Base-by-base conservation (phyloP, 2,888 invertebrate species). In the Toxonevra muliebris region DNA sequence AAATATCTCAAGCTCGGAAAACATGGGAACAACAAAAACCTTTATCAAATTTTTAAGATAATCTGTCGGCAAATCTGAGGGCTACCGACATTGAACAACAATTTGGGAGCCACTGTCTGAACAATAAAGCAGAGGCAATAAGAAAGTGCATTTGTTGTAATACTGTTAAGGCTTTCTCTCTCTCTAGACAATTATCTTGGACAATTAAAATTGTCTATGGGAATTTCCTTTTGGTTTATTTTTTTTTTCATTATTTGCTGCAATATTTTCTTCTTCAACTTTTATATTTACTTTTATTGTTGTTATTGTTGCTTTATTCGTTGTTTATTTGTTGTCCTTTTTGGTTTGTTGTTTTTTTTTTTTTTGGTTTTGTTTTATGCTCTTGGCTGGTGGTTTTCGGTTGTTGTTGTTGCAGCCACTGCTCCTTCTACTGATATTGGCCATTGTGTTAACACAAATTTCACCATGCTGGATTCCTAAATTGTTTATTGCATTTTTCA, bases 141-240 rank as follows among this genome's bases (percentile, higher is more conserved):
- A 30, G 30, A 30, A 30, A 40, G 40, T 2, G 13, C 20, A 10
- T 13, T 63, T 30, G 42, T 17, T 41, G 42, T 58, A 42, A 20
- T 19, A 57, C 64, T n/a, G 17, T 57, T n/a, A 8, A 12, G 55
- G 57, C 58, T 64, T 64, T 66, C 45, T 41, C 54, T 65, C n/a
- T 53, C 60, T 54, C 54, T 53, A 19, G 48, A 55, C 67, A 67
- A 70, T 70, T 65, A 67, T 67, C 57, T 65, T 61, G 68, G 41
- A 60, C 66, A 70, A 70, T 70, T 70, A 70, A 68, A 65, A 63
- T 20, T 59, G 68, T 68, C 60, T 68, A 42, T 63, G 66, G 65
- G 63, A 52, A 67, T 67, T 68, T 55, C 59, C 58, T 57, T 5
- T 45, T 17, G 17, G n/a, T 13, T 40, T 58, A 15, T 17, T 40